Base-by-base conservation (phyloP, 2,113 vertebrate genomes). In the Halcyon malimbica region DNA sequence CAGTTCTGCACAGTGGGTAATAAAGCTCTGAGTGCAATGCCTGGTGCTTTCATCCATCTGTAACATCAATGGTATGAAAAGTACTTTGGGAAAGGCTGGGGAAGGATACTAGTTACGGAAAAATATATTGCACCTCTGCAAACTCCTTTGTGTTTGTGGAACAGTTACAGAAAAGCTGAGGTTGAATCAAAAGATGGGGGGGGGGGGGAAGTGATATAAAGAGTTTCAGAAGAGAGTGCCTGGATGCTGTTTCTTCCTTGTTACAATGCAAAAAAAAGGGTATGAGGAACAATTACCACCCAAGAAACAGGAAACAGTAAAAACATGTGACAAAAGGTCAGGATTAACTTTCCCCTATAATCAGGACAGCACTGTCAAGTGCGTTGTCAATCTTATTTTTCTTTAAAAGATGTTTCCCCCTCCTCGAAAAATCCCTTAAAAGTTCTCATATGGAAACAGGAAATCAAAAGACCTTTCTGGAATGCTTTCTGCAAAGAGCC, bases 391-490 rank as follows among this genome's bases (percentile, higher is more conserved):
- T 73, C 29, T 8, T 35, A 57, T 48, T 23, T 48, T 48, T 48
- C 16, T 48, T 48, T 48, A 20, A 48, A 48, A 48, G 20, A 48
- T 48, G 50, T 24, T 51, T 51, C 23, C 24, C 50, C 50, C 63
- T 3, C 0, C 2, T 35, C 2, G 35, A 64, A 87, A 84, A 57
- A 41, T 33, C 13, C 51, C 8, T 68, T 87, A 31, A 87, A 92
- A 78, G 8, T 24, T 5, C 8, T 83, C 62, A 48, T 64, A 91
- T 53, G 53, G 60, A 89, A 94, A 76, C 41, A 94, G 48, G 4
- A 92, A 76, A 89, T 96, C 53, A 87, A 93, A 93, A 89, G 50
- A 91, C 6, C 41, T 87, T 89, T 94, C 64, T 93, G 88, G 44
- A 85, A 93, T 83, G 54, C 37, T 86, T 83, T 95, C 59, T 91